Base-by-base conservation (phyloP, 2,113 vertebrate genomes). In the Pseudorasbora parva region DNA sequence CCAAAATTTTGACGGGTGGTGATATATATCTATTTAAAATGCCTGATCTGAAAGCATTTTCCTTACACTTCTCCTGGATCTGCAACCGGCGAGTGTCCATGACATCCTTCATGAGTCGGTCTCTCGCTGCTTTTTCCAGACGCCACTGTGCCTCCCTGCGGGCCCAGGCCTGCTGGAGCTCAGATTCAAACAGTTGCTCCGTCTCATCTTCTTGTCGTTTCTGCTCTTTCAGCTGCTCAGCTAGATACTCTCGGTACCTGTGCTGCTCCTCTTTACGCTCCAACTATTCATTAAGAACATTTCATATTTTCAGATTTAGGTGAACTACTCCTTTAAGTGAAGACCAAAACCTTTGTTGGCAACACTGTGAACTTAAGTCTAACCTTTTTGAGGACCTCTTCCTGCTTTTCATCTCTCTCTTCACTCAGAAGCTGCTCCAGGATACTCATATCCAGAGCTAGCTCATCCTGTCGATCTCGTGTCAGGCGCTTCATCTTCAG, bases 1-100 rank as follows among this genome's bases (percentile, higher is more conserved):
- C 4, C 47, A 49, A 49, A 49, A 12, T 49, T 51, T 51, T 7
- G 15, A 51, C 5, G 17, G 15, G 49, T 51, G 7, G 47, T 14
- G 12, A 43, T 9, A 43, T 43, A 43, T 37, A 37, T 37, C 37
- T 37, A 37, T 37, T 37, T 78, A 23, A 4, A 59, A 33, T 64
- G 27, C 25, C 7, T 64, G 62, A 66, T 33, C 15, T 68, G 21
- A 3, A 2, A 47, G 12, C 19, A 4, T 45, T 19, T 14, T 78
- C 72, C 95, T 95, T 93, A 99, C 98, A 1, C 85, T 96, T 97
- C 86, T 96, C 94, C 84, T 95, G 92, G 51, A 97, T 81, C 91
- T 99, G 97, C 80, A 92, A 75, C 5, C 87, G 89, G 0, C 95
- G 93, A 0, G 94, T 92, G 10, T 92, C 91, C 93, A 96, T 76